These are phyloP conservation scores for Drosophila punjabiensis DNA, from an alignment of 1,140 invertebrate genomes.

Conservation along the genomic window DNA sequence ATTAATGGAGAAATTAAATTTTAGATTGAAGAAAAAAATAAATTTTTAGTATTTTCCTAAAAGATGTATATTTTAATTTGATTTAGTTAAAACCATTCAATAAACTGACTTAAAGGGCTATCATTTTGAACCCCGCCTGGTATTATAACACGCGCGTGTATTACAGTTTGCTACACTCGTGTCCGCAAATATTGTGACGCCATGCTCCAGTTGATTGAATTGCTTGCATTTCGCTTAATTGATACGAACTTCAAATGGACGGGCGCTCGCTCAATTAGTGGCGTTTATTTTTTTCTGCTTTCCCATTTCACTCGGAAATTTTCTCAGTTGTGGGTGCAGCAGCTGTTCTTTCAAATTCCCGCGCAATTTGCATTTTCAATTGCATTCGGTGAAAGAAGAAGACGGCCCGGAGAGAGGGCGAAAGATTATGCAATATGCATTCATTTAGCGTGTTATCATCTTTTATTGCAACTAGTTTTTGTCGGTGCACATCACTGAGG, in stretches of 20 bases:
- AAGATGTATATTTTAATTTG: too few species aligned
- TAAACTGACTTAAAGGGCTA: too few species aligned
- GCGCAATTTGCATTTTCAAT: conserved; percentile 72
- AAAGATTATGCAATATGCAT: conserved; percentile 73
- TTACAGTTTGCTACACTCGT: conserved; percentile 42
- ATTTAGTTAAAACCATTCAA: too few species aligned
- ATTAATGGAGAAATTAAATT: too few species aligned
- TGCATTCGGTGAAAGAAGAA: conserved; percentile 29
- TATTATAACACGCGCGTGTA: conserved; percentile 72
- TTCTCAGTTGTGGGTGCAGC: conserved; percentile 55
- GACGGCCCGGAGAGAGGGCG: conserved; percentile 16
- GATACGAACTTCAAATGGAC: conserved; percentile 79
- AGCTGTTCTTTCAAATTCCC: conserved; percentile 65
- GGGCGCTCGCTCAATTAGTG: conserved; percentile 68
- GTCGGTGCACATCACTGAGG: conserved; percentile 74
- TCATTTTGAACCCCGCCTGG: conserved; percentile 18
- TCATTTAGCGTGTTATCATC: conserved; percentile 74
- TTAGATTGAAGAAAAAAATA: too few species aligned
- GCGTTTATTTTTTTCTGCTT: conserved; percentile 56
- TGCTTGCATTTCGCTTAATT: conserved; percentile 75
- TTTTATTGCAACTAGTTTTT: conserved; percentile 51
- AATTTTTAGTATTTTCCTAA: too few species aligned
- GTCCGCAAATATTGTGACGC: conserved; percentile 37
- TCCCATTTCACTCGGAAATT: conserved; percentile 61
- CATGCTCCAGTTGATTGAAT: conserved; percentile 65